These are phyloP conservation scores for Pyrocephalus nanus DNA, from an alignment of 2,797 vertebrate genomes.

Conservation along the genomic window DNA sequence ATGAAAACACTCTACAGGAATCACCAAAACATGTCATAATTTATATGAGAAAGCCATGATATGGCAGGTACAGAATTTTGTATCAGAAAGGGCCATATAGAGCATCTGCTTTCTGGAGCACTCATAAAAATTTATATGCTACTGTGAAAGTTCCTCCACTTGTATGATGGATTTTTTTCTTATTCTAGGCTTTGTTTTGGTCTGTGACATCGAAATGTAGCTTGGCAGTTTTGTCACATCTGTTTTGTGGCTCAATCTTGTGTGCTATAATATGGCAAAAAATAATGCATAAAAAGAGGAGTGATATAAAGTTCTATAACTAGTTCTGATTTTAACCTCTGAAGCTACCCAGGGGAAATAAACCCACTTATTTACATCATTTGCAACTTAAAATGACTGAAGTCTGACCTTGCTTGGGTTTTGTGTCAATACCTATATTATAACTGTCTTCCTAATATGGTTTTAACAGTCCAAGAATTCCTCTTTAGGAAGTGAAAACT, in stretches of 20 bases:
- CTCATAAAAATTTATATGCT: neutral
- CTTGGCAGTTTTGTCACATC: neutral
- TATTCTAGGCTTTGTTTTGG: neutral
- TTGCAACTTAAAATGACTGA: neutral
- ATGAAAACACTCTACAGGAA: neutral
- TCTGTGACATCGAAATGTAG: neutral
- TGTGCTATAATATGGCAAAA: neutral
- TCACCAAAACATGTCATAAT: neutral
- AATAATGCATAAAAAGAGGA: neutral
- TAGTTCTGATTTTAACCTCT: neutral
- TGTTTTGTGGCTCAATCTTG: neutral
- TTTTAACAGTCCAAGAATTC: neutral
- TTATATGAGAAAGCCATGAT: neutral
- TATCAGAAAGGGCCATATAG: neutral
- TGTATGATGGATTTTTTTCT: neutral
- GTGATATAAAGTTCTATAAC: neutral
- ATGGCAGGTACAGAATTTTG: neutral
- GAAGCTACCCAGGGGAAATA: neutral
- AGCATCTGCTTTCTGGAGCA: neutral
- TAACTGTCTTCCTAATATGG: neutral
- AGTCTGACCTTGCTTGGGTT: neutral
- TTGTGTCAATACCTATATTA: neutral
- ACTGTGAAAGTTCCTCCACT: neutral
- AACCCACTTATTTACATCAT: neutral
- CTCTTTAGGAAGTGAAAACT: neutral